Evolutionary conservation across 2,113 vertebrate species (phyloP).

Genomic region (Boleophthalmus pectinirostris): DNA sequence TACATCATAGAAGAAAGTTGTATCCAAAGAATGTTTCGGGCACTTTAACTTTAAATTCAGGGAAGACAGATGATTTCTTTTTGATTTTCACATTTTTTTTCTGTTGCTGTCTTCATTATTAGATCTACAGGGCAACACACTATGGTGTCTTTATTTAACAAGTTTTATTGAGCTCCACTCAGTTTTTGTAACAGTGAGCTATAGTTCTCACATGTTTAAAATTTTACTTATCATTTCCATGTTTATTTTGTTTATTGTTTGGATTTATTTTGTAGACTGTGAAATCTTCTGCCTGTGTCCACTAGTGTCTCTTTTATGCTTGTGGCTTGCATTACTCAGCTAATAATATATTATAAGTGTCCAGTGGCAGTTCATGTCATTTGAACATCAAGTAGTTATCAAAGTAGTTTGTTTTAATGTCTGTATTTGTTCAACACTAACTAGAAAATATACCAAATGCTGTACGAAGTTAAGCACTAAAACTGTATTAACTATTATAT

Average conservation of each 20-base stretch:
- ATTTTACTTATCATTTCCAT: neutral
- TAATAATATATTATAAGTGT: neutral
- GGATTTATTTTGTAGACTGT: conserved; percentile 65
- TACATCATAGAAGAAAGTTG: conserved; percentile 12
- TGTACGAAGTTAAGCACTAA: neutral
- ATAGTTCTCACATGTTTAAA: conserved; percentile 26
- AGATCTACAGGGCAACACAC: conserved; percentile 10
- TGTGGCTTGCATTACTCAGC: conserved; percentile 20
- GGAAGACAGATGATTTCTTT: conserved; percentile 57
- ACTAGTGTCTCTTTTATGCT: conserved; percentile 20
- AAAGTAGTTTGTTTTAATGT: conserved; percentile 22
- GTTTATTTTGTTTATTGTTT: conserved; percentile 23
- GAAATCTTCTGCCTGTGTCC: conserved; percentile 57
- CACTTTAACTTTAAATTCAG: conserved; percentile 80
- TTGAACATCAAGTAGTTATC: neutral
- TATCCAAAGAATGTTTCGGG: conserved; percentile 43
- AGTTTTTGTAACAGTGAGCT: conserved; percentile 5
- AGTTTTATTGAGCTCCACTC: conserved; percentile 28
- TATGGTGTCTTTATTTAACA: conserved; percentile 10
- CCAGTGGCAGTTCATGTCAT: conserved; percentile 20
- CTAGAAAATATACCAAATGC: neutral
- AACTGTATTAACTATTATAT: no score
- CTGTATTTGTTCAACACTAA: conserved; percentile 6
- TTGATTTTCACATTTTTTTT: conserved; percentile 5
- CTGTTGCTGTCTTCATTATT: conserved; percentile 16